Evolutionary conservation across 2,797 vertebrate species (phyloP), one percentile per base, ranked within the genome.

Genomic region (Heterohyrax brucei): DNA sequence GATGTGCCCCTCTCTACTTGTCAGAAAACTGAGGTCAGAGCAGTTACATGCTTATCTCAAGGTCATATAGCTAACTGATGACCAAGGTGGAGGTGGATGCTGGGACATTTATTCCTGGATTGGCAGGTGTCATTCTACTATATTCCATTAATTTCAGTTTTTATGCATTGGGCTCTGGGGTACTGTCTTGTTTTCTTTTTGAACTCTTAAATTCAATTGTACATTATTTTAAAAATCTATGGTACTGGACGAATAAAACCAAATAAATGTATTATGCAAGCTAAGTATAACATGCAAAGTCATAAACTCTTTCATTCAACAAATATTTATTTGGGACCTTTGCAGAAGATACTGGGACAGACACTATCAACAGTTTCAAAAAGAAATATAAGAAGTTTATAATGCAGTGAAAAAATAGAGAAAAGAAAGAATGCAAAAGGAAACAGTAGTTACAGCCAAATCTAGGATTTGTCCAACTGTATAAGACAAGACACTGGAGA

Each of bases 191-290:
- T 4, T 4, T 22, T 73, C 10, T 94, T 82, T 62, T 84, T 44
- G 78, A 44, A 79, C 83, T 88, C 75, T 87, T 81, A 78, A 95
- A 85, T 96, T 94, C 46, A 95, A 93, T 93, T 81, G 22, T 21
- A 68, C 79, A 24, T n/a, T 85, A 93, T 48, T 95, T 96, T 93
- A 96, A 94, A 94, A 89, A 93, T 87, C 81, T 62, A 97, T 87
- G 26, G 13, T 53, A 89, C 6, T 61, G 93, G 95, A 87, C n/a
- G 94, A 91, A 75, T 62, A 92, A 94, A 89, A 84, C 44, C 50
- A 81, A 79, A 10, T 56, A 87, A 68, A 33, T 56, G 18, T 78
- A 46, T 88, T 77, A 96, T 94, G n/a, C 64, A 87, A 28, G 48
- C 30, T 75, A 80, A 93, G 77, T 92, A 62, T 91, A 94, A 81